Conservation (phyloP, 2,888 invertebrate genomes). For the Agonum fuliginosum region DNA sequence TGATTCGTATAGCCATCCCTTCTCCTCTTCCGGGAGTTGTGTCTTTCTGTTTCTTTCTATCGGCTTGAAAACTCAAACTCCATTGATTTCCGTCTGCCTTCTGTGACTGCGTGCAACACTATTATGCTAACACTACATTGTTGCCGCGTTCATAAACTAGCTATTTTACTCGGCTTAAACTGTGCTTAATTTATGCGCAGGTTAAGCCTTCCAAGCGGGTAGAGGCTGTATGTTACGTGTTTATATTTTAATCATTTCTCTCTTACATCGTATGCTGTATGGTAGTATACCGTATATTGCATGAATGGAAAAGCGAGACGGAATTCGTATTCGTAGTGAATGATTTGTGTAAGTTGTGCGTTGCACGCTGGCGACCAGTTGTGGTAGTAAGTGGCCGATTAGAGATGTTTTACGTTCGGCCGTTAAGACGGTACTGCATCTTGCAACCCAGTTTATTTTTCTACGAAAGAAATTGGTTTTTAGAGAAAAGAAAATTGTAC, state of each 20-base stretch:
- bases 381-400: slow-evolving; percentile 17
- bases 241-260: slow-evolving; percentile 44
- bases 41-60: slow-evolving; percentile 9
- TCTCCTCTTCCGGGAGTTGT: slow-evolving; percentile 25
- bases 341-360: slow-evolving; percentile 32
- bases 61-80: slow-evolving; percentile 45
- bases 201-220: slow-evolving; percentile 40
- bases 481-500: slow-evolving; percentile 47
- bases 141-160: slow-evolving; percentile 40
- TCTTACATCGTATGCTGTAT: not conserved
- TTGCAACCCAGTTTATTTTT: slow-evolving; percentile 49
- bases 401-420: slow-evolving; percentile 18
- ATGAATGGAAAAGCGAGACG: slow-evolving; percentile 10
- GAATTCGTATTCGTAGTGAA: slow-evolving; percentile 6
- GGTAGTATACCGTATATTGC: no score
- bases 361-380: slow-evolving; percentile 8
- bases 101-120: not conserved
- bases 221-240: not conserved
- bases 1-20: slow-evolving; percentile 48
- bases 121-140: slow-evolving; percentile 52
- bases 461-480: slow-evolving; percentile 55
- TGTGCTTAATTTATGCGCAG: slow-evolving; percentile 43
- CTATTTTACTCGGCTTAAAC: slow-evolving; percentile 49
- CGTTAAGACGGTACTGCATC: slow-evolving; percentile 14
- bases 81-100: slow-evolving; percentile 44